Percentiles rank a stretch among this genome's conserved stretches.
Conservation (phyloP, 2,797 vertebrate species). For the Cossypha caffra region DNA sequence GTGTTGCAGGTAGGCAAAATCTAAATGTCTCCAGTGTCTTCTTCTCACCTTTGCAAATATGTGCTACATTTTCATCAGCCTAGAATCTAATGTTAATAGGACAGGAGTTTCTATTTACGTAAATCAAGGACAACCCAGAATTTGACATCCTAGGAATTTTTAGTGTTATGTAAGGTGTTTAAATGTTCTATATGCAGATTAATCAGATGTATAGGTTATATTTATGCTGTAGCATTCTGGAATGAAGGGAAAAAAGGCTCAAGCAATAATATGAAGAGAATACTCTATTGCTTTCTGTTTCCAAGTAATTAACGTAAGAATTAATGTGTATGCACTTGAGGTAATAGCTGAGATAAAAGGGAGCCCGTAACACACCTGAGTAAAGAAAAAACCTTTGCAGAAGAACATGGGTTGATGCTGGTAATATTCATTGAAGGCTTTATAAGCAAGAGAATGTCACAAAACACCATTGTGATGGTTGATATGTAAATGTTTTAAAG, state of each 20-base stretch:
- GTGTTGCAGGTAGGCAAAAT: constrained; percentile 85
- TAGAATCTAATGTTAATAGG: not conserved
- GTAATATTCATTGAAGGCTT: not conserved
- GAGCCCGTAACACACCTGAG: not conserved
- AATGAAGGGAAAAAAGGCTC: not conserved
- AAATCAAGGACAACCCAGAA: not conserved
- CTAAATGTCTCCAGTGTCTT: not conserved
- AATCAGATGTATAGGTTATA: not conserved
- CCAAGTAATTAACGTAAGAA: not conserved
- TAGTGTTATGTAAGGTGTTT: not conserved
- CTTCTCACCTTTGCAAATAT: not conserved
- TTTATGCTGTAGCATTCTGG: not conserved
- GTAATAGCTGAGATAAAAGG: not conserved
- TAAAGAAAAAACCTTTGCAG: not conserved
- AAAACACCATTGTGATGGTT: not conserved
- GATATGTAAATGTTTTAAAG: fast-evolving
- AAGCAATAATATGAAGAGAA: not conserved
- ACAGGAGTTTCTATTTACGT: not conserved
- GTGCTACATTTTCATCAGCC: not conserved
- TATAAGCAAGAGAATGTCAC: not conserved
- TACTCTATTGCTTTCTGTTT: not conserved
- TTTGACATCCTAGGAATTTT: not conserved
- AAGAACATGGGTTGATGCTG: not conserved
- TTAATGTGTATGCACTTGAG: not conserved
- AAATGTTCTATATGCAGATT: not conserved